A percentile compares a stretch with the other conserved stretches of the same genome.
phyloP scores from a whole-genome alignment of 2,113 vertebrate genomes.

The Xenus cinereus region DNA sequence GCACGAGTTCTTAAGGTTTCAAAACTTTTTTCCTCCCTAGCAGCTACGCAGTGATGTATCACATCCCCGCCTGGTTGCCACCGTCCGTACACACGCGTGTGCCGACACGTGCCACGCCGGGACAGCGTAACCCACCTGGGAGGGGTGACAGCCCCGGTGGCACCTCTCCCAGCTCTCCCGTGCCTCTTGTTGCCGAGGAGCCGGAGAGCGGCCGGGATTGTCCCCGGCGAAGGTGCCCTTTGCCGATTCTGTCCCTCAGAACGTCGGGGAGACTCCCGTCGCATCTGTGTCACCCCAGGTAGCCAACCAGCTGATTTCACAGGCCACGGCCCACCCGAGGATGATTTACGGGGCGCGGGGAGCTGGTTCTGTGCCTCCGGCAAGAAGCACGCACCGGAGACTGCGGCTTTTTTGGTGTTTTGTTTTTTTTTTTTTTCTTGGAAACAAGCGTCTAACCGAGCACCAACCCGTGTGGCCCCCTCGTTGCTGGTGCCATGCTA shows the following conservation, averaged over 20 bases:
- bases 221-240: neutral
- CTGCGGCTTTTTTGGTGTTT: neutral
- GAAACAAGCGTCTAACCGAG: neutral
- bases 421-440: neutral
- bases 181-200: neutral
- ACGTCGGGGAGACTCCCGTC: neutral
- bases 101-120: neutral
- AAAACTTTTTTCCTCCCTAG: neutral
- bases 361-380: neutral
- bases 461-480: no score
- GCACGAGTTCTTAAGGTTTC: neutral
- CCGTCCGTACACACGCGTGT: accelerated
- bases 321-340: neutral
- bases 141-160: neutral
- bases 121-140: neutral
- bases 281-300: accelerated
- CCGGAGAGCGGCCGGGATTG: neutral
- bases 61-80: accelerated
- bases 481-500: neutral
- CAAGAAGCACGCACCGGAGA: no score
- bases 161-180: neutral
- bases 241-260: neutral
- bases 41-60: neutral
- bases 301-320: neutral
- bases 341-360: neutral